These are phyloP conservation scores for Hermaeophaga mercurialis DNA, from an alignment of 2,888 invertebrate species.

Conservation along the genomic window DNA sequence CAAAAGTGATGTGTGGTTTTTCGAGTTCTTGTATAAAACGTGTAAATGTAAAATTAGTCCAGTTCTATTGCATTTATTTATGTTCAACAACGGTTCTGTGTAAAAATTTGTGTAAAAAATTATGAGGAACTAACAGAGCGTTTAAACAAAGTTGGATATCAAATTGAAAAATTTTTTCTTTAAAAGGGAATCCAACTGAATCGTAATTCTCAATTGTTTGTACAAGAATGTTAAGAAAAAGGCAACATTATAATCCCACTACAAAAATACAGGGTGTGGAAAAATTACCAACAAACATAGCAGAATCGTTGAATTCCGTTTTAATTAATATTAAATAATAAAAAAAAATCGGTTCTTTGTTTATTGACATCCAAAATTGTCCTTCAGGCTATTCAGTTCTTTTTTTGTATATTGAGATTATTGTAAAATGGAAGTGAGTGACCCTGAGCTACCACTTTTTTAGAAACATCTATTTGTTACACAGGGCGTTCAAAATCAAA, in stretches of 20 bases:
- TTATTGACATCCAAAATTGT: background rate
- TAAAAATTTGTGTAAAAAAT: slow-evolving; percentile 26
- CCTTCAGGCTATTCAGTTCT: slow-evolving; percentile 17
- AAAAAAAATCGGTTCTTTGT: too few species aligned
- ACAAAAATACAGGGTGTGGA: too few species aligned
- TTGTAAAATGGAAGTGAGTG: slow-evolving; percentile 56
- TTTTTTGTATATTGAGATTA: slow-evolving; percentile 31
- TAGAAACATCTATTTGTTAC: slow-evolving; percentile 28
- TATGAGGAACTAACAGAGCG: slow-evolving; percentile 9
- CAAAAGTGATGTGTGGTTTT: background rate
- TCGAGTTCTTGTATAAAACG: background rate
- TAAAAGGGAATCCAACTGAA: too few species aligned
- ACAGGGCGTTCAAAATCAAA: slow-evolving; percentile 26
- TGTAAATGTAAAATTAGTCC: slow-evolving; percentile 51
- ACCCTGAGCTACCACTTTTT: slow-evolving; percentile 59
- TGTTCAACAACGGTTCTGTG: slow-evolving; percentile 21
- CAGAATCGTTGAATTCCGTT: too few species aligned
- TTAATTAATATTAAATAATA: too few species aligned
- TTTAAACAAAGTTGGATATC: background rate
- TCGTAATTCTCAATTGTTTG: too few species aligned
- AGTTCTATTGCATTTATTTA: slow-evolving; percentile 36
- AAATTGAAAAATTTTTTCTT: too few species aligned
- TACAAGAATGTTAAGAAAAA: too few species aligned
- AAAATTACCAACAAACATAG: too few species aligned
- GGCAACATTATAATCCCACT: too few species aligned